phyloP scores from a whole-genome alignment of 2,113 vertebrate species.

The Drymodes brunneopygia region DNA sequence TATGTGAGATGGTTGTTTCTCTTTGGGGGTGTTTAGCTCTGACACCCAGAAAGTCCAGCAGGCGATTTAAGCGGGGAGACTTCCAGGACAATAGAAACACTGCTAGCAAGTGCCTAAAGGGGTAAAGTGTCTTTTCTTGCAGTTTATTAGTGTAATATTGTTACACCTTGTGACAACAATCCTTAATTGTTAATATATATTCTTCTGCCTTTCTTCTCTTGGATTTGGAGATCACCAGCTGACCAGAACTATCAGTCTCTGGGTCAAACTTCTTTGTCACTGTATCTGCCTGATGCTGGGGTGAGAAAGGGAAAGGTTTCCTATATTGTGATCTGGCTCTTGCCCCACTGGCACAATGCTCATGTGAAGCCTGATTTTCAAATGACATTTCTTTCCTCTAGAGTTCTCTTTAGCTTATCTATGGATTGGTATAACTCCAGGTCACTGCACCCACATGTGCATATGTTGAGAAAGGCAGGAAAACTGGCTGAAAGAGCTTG shows the following conservation, averaged over 20 bases:
- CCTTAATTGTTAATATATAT: not conserved
- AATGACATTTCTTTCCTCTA: not conserved
- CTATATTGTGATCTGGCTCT: not conserved
- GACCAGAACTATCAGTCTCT: not conserved
- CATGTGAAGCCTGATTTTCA: not conserved
- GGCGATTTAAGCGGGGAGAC: not conserved
- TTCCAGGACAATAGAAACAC: not conserved
- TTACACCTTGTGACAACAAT: not conserved
- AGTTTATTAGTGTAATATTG: not conserved
- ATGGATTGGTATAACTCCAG: not conserved
- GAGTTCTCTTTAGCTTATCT: not conserved
- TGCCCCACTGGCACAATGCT: accelerated
- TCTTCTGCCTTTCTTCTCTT: not conserved
- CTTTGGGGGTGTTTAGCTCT: not conserved
- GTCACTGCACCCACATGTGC: not conserved
- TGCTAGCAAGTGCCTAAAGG: not conserved
- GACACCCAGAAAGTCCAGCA: not conserved
- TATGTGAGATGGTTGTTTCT: not conserved
- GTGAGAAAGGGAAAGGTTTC: not conserved
- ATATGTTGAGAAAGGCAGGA: not conserved
- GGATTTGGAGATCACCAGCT: not conserved
- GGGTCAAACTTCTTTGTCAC: not conserved
- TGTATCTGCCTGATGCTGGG: not conserved
- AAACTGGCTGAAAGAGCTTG: not conserved
- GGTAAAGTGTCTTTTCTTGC: not conserved